Conservation (phyloP, 2,113 vertebrate species). For the Notarius quadriscutis region DNA sequence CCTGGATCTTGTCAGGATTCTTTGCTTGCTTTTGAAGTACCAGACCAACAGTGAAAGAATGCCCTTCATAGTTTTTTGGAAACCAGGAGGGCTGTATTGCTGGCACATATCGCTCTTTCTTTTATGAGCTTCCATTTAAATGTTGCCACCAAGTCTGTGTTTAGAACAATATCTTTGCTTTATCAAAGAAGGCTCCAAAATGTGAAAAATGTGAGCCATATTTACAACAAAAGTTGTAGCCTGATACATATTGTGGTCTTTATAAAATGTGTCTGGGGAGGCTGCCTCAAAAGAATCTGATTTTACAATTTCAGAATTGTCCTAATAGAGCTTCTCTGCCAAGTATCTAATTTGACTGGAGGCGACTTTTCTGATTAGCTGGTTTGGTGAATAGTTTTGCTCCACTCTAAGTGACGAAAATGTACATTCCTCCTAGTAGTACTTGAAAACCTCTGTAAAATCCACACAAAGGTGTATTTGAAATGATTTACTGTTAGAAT, state of each 20-base stretch:
- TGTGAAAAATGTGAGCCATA: conserved; percentile 53
- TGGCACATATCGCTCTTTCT: conserved; percentile 25
- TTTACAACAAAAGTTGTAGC: conserved; percentile 45
- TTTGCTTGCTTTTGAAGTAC: conserved; percentile 19
- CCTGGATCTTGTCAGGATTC: conserved; percentile 33
- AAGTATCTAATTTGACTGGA: conserved; percentile 12
- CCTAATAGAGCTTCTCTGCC: conserved; percentile 56
- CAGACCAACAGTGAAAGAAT: conserved; percentile 20
- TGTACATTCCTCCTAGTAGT: not conserved
- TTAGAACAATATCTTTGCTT: conserved; percentile 47
- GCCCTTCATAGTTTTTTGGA: conserved; percentile 7
- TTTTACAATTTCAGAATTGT: conserved; percentile 59
- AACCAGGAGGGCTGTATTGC: conserved; percentile 10
- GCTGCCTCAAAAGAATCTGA: conserved; percentile 64
- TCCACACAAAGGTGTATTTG: conserved; percentile 36
- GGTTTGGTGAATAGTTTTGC: conserved; percentile 19
- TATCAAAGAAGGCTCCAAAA: conserved; percentile 65
- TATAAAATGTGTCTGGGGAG: conserved; percentile 58
- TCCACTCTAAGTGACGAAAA: conserved; percentile 16
- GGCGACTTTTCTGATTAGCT: not conserved
- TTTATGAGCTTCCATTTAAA: conserved; percentile 42
- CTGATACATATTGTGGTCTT: conserved; percentile 54
- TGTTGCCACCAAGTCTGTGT: conserved; percentile 48
- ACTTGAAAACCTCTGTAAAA: conserved; percentile 33
- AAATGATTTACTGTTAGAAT: conserved; percentile 43